Evolutionary conservation across 1,140 invertebrate species (phyloP).

Genomic region (Spodoptera frugiperda): DNA sequence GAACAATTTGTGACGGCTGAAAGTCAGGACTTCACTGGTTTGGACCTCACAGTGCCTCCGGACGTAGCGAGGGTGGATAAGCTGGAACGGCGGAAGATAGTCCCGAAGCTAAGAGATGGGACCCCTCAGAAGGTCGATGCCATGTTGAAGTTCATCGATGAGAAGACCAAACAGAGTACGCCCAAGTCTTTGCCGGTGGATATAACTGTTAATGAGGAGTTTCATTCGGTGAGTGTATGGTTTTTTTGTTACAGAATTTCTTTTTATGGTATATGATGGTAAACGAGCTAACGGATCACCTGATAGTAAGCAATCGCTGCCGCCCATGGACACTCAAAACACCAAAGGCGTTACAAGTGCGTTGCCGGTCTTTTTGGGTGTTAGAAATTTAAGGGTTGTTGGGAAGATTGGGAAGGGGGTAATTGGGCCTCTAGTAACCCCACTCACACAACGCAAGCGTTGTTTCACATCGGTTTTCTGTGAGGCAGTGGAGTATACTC

Average conservation of each 20-base stretch:
- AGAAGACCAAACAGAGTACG: slow-evolving; percentile 59
- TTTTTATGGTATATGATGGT: background rate
- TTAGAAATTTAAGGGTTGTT: too few relatives aligned
- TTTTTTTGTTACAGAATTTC: background rate
- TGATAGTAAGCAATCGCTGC: too few relatives aligned
- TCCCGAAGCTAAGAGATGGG: slow-evolving; percentile 56
- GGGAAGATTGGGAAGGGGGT: too few relatives aligned
- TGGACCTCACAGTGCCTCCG: slow-evolving; percentile 64
- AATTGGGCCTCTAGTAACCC: too few relatives aligned
- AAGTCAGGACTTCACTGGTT: slow-evolving; percentile 55
- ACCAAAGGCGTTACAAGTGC: too few relatives aligned
- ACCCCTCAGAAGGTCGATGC: slow-evolving; percentile 47
- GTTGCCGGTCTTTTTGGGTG: too few relatives aligned
- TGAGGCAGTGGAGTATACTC: too few relatives aligned
- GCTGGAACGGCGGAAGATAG: slow-evolving; percentile 62
- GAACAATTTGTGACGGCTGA: slow-evolving; percentile 74
- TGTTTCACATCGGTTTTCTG: too few relatives aligned
- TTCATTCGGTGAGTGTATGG: slow-evolving; percentile 64
- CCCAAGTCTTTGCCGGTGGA: slow-evolving; percentile 55
- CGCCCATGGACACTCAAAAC: too few relatives aligned
- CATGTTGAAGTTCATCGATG: slow-evolving; percentile 12
- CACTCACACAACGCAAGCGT: too few relatives aligned
- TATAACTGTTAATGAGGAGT: slow-evolving; percentile 55
- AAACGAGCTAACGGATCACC: background rate
- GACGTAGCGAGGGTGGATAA: slow-evolving; percentile 64